Base-by-base conservation (phyloP, 1,140 invertebrate species). In the Ooceraea biroi region DNA sequence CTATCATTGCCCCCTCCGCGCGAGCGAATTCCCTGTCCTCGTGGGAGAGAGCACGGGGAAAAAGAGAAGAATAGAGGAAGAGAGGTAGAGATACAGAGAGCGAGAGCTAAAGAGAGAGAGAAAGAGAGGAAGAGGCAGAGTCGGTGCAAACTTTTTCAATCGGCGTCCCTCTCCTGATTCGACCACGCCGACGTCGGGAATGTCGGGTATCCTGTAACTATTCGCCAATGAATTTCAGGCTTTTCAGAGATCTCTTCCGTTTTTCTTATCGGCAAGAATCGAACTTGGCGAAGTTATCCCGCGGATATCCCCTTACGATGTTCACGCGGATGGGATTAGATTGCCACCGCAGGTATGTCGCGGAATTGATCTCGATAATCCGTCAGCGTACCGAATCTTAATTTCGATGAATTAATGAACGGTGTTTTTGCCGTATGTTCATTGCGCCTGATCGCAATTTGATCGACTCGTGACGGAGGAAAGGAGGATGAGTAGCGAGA, bases 141-240 rank as follows among this genome's bases (percentile, higher is more conserved):
- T 60, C 69, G n/a, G n/a, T 57, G 69, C 57, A 89, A 89, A 89
- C 88, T 89, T 89, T 89, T 89, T 88, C 88, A 88, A 89, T 89
- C 84, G 88, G 69, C 87, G 61, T 88, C 78, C 80, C 78, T 69
- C 73, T 66, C 30, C 52, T 55, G 46, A 57, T 83, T 83, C 58
- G 30, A 25, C 48, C 41, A 61, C 57, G 60, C 74, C 66, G 77
- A 68, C 71, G 76, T 44, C 71, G 86, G 55, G 84, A 88, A 88
- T 89, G 76, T 73, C 68, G 76, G 82, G 41, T 58, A 85, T 77
- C 30, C 73, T 84, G 80, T 86, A 88, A 88, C 85, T 88, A 87
- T 88, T 87, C 76, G 76, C 76, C 76, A 80, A 80, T 80, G 76
- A 80, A 80, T 80, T 80, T 80, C 76, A 80, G 76, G 76, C 76